Evolutionary conservation across 2,113 vertebrate genomes (phyloP).

Genomic region (Fukomys damarensis): DNA sequence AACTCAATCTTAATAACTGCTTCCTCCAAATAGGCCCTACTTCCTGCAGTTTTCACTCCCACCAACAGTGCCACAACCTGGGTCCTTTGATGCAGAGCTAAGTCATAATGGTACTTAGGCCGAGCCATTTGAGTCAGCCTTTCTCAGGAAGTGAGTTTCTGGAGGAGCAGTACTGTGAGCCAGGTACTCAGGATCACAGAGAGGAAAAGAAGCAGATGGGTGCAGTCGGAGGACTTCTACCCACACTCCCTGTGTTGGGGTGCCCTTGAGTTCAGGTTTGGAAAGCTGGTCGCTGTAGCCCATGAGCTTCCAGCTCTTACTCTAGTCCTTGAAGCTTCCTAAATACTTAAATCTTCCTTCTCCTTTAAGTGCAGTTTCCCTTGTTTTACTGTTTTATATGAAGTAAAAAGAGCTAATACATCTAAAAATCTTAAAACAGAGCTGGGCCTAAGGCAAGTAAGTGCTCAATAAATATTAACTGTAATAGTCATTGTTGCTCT

Average conservation of each 20-base stretch:
- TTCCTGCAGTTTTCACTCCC: background rate
- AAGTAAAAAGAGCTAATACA: background rate
- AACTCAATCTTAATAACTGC: no score
- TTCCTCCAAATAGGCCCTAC: background rate
- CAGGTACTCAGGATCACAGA: background rate
- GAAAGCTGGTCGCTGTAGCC: background rate
- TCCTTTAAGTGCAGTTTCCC: background rate
- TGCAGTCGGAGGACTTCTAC: fast-evolving
- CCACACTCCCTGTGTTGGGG: background rate
- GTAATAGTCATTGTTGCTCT: background rate
- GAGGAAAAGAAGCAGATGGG: background rate
- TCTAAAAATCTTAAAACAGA: constrained; percentile 44
- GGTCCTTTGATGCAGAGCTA: background rate
- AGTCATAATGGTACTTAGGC: background rate
- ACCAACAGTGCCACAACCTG: background rate
- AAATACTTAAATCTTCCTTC: background rate
- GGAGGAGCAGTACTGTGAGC: background rate
- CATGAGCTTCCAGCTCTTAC: background rate
- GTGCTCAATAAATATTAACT: background rate
- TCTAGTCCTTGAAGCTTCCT: background rate
- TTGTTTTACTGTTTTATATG: background rate
- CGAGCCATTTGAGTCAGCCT: background rate
- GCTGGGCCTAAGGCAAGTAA: background rate
- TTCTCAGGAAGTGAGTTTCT: background rate
- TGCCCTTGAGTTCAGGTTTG: background rate